phyloP scores from a whole-genome alignment of 2,888 invertebrate species.

The Ephialtes manifestator region DNA sequence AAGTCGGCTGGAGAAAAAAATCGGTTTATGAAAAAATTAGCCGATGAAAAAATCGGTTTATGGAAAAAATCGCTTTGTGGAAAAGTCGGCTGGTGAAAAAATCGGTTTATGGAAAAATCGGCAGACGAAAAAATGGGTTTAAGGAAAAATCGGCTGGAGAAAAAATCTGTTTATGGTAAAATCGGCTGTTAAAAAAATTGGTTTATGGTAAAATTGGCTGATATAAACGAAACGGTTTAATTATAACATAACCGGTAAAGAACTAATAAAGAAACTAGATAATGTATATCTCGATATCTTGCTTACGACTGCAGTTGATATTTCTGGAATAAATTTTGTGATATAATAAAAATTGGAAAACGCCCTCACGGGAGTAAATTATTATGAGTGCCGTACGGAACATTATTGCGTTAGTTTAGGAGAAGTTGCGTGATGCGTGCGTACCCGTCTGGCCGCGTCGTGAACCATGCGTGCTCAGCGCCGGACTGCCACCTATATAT shows the following conservation, averaged over 20 bases:
- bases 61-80: too few species aligned
- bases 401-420: slow-evolving; percentile 19
- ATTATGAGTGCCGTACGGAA: not conserved
- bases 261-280: not conserved
- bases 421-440: slow-evolving; percentile 45
- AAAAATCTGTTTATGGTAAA: not conserved
- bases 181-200: too few species aligned
- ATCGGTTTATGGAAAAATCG: too few species aligned
- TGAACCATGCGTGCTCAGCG: slow-evolving; percentile 1
- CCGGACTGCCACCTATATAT: not conserved
- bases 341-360: not conserved
- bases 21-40: too few species aligned
- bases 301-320: not conserved
- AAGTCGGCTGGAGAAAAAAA: too few species aligned
- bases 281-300: not conserved
- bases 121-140: not conserved
- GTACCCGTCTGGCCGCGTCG: not conserved
- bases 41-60: too few species aligned
- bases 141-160: too few species aligned
- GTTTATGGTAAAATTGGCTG: too few species aligned
- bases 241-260: not conserved
- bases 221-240: too few species aligned
- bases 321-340: not conserved
- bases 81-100: too few species aligned
- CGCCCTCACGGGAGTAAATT: not conserved